phyloP scores from a whole-genome alignment of 2,888 invertebrate species.

The Drosophila niveifrons region DNA sequence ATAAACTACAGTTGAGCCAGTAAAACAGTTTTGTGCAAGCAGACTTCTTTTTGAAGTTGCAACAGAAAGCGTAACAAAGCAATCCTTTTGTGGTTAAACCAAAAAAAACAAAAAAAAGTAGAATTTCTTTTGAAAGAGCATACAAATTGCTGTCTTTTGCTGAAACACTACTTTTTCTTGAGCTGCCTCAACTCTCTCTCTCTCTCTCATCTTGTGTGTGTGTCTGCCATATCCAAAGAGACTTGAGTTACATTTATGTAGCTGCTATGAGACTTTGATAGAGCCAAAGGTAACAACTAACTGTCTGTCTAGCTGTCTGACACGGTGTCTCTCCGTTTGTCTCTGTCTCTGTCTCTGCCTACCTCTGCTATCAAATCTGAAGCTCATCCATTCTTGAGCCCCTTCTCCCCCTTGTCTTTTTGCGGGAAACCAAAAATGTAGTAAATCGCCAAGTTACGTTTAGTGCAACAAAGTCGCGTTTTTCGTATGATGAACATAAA shows the following conservation, averaged over 20 bases:
- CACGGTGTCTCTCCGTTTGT: background rate
- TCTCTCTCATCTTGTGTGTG: background rate
- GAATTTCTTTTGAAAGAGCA: conserved; percentile 24
- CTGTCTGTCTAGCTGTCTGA: conserved; percentile 10
- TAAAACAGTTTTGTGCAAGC: background rate
- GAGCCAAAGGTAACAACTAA: conserved; percentile 22
- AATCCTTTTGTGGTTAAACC: conserved; percentile 23
- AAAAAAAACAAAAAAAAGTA: background rate
- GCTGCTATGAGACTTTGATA: conserved; percentile 10
- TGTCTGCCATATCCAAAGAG: conserved; percentile 5
- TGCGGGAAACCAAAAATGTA: conserved; percentile 63
- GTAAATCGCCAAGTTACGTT: conserved; percentile 70
- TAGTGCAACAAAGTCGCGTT: conserved; percentile 75
- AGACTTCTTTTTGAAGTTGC: conserved; percentile 8
- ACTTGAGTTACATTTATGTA: conserved; percentile 16
- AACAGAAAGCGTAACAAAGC: conserved; percentile 18
- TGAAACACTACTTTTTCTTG: background rate
- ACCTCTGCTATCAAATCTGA: conserved; percentile 19
- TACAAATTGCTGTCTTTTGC: conserved; percentile 16
- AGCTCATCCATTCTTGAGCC: background rate
- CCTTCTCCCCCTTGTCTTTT: background rate
- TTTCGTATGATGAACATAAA: conserved; percentile 68
- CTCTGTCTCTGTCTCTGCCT: conserved; percentile 15
- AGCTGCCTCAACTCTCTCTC: background rate
- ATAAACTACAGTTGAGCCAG: conserved; percentile 14